Conservation (phyloP, 1,140 invertebrate genomes). For the Pseudomyrmex concolor region DNA sequence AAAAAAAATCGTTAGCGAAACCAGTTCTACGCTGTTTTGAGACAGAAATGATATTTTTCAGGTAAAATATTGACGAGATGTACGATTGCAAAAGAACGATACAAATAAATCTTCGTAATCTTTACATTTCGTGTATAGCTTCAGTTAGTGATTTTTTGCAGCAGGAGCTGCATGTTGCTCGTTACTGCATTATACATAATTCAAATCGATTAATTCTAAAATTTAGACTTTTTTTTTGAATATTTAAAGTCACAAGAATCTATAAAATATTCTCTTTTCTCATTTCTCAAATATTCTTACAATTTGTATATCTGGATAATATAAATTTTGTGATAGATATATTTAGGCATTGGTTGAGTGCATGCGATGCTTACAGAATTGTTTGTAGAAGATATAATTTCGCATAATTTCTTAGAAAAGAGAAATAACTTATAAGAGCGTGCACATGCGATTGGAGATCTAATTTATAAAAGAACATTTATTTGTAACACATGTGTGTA, state of each 20-base stretch:
- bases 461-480: slow-evolving; percentile 18
- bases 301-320: neutral
- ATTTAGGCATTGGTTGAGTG: too few species aligned
- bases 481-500: slow-evolving; percentile 8
- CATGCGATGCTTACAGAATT: neutral
- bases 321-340: neutral
- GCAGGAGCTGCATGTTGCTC: neutral
- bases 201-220: neutral
- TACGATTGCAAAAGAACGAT: neutral
- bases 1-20: slow-evolving; percentile 34
- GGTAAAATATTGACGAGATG: slow-evolving; percentile 26
- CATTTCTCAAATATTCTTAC: neutral
- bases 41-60: slow-evolving; percentile 40
- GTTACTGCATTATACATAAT: neutral
- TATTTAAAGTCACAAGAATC: neutral
- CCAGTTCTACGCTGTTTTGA: slow-evolving; percentile 37
- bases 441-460: neutral
- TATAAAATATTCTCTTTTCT: neutral
- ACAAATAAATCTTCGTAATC: neutral
- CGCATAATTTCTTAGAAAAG: neutral
- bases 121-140: neutral
- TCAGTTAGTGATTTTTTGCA: slow-evolving; percentile 4
- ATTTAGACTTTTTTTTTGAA: neutral
- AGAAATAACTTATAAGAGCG: neutral
- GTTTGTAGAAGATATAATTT: neutral